phyloP scores from a whole-genome alignment of 2,113 vertebrate species.

The Myxocyprinus asiaticus region DNA sequence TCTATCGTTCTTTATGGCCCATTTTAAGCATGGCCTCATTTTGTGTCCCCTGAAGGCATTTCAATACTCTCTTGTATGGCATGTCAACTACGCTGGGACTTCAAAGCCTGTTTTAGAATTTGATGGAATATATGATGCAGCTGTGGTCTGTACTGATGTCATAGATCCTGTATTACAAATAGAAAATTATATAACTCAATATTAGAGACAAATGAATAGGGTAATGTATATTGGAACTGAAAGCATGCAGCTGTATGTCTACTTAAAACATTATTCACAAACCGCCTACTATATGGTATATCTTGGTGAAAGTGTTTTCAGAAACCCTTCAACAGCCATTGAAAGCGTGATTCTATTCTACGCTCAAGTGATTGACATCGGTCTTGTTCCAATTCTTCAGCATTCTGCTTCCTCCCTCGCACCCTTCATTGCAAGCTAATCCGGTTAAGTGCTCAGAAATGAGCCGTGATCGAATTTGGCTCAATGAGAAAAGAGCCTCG shows the following conservation, averaged over 20 bases:
- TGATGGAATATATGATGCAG: background rate
- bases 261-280: background rate
- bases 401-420: background rate
- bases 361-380: background rate
- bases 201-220: background rate
- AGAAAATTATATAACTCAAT: background rate
- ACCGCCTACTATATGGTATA: background rate
- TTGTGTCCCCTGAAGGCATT: slow-evolving; percentile 57
- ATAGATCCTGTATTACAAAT: slow-evolving; percentile 6
- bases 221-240: slow-evolving; percentile 27
- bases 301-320: background rate
- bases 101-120: slow-evolving; percentile 38
- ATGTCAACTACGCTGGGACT: slow-evolving; percentile 46
- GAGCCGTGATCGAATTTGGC: background rate
- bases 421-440: slow-evolving; percentile 13
- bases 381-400: slow-evolving; percentile 20
- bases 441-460: background rate
- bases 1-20: slow-evolving; percentile 35
- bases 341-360: background rate
- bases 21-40: slow-evolving; percentile 71
- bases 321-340: background rate
- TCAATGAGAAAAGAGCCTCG: background rate
- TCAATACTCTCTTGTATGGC: slow-evolving; percentile 49
- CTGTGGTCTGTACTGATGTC: slow-evolving; percentile 41
- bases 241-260: slow-evolving; percentile 17